phyloP scores from a whole-genome alignment of 2,888 invertebrate species.

The Campaea margaritaria region DNA sequence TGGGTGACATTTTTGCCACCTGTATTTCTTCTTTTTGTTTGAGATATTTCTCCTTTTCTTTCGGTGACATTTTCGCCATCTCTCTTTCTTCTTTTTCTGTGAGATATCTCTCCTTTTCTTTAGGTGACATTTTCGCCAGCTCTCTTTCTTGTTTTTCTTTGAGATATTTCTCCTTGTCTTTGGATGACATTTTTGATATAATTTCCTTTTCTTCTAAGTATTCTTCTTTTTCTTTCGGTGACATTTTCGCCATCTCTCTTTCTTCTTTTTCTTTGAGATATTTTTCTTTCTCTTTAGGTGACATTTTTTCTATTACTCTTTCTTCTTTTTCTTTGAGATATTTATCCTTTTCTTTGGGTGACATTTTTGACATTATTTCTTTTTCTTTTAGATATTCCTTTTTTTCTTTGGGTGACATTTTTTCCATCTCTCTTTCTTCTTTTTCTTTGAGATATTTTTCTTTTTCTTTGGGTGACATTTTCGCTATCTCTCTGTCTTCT shows the following conservation, averaged over 20 bases:
- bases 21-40: slow-evolving; percentile 3
- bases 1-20: too few relatives aligned
- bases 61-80: slow-evolving; percentile 1
- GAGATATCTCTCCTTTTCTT: background rate
- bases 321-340: slow-evolving; percentile 4
- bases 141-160: background rate
- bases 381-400: slow-evolving; percentile 24
- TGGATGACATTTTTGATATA: slow-evolving; percentile 1
- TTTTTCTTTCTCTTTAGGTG: slow-evolving; percentile 1
- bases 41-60: slow-evolving; percentile 24
- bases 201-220: background rate
- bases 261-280: slow-evolving; percentile 19
- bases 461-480: slow-evolving; percentile 8
- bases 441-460: slow-evolving; percentile 28
- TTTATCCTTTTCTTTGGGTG: too few relatives aligned
- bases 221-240: slow-evolving; percentile 24
- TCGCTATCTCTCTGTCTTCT: background rate
- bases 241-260: slow-evolving; percentile 20
- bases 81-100: background rate
- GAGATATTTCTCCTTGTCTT: slow-evolving; percentile 19
- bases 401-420: slow-evolving; percentile 20
- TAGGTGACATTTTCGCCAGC: slow-evolving; percentile 1
- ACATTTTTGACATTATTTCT: background rate
- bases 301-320: slow-evolving; percentile 10
- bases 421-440: slow-evolving; percentile 19